These are phyloP conservation scores for Aspidiotus rigidus DNA, from an alignment of 2,888 invertebrate genomes.

Conservation along the genomic window DNA sequence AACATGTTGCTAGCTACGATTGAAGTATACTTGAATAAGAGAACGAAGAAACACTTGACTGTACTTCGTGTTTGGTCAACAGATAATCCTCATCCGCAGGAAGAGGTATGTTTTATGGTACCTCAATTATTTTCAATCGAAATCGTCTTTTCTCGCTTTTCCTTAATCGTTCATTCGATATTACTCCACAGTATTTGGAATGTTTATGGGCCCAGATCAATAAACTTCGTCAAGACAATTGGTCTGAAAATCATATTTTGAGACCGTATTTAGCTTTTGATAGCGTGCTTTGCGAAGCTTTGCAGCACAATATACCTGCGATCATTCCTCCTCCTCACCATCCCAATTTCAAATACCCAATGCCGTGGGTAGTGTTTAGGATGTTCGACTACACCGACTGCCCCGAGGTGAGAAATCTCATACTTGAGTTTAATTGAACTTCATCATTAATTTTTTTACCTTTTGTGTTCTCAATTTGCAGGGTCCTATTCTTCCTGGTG, in stretches of 20 bases:
- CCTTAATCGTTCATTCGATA: background rate
- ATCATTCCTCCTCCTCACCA: constrained; percentile 90
- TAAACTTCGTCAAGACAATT: constrained; percentile 84
- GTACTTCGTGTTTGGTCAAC: constrained; percentile 88
- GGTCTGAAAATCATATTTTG: constrained; percentile 93
- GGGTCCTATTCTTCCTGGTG: constrained; percentile 78
- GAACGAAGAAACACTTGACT: constrained; percentile 86
- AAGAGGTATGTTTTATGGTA: constrained; percentile 45
- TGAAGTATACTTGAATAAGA: constrained; percentile 82
- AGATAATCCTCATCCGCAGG: constrained; percentile 88
- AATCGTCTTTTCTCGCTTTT: background rate
- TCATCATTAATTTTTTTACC: constrained; percentile 12
- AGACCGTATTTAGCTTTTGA: constrained; percentile 94
- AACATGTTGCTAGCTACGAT: constrained; percentile 82
- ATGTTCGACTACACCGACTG: constrained; percentile 99
- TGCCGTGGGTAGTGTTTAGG: constrained; percentile 87
- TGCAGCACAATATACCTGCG: constrained; percentile 87
- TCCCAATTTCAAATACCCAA: constrained; percentile 79
- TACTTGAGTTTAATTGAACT: constrained; percentile 1
- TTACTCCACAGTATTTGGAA: constrained; percentile 63
- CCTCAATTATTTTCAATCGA: background rate
- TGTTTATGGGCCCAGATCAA: constrained; percentile 92
- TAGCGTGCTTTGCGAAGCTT: constrained; percentile 84
- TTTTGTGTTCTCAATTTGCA: constrained; percentile 34
- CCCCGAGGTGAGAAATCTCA: constrained; percentile 57